phyloP scores from a whole-genome alignment of 2,888 invertebrate species.

The Melinaea menophilus region DNA sequence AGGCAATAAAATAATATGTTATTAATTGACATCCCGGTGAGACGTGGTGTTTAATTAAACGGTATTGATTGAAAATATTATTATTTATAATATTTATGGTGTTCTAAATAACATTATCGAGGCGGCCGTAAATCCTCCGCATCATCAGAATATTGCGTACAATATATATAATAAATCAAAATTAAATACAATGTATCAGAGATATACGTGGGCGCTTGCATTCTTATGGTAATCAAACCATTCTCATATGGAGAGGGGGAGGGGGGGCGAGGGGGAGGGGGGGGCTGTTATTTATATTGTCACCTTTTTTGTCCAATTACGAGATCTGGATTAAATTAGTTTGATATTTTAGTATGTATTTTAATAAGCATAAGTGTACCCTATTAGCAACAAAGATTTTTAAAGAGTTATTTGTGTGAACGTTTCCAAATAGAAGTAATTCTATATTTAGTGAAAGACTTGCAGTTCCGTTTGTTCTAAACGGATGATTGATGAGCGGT shows the following conservation, averaged over 20 bases:
- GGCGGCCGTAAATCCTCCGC: conserved; percentile 29
- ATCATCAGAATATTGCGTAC: conserved; percentile 60
- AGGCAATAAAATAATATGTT: no score
- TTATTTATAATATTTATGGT: conserved; percentile 26
- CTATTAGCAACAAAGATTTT: no score
- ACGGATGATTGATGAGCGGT: conserved; percentile 52
- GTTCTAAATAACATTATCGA: conserved; percentile 28
- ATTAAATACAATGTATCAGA: conserved; percentile 73
- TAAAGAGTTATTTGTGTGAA: no score
- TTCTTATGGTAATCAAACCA: conserved; percentile 76
- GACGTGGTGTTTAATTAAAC: conserved; percentile 13
- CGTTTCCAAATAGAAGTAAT: no score
- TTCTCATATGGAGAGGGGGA: conserved; percentile 73
- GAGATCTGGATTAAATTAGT: conserved; percentile 59
- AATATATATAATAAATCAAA: conserved; percentile 73
- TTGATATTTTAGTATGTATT: conserved; percentile 21
- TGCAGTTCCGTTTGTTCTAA: conserved; percentile 15
- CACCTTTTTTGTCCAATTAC: conserved; percentile 68
- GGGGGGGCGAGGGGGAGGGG: no score
- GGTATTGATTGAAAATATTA: conserved; percentile 25
- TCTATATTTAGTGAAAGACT: not conserved
- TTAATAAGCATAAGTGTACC: no score
- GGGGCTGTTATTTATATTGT: conserved; percentile 79
- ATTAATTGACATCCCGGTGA: no score
- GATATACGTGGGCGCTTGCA: conserved; percentile 71